Evolutionary conservation across 2,888 invertebrate species (phyloP), one percentile per base, ranked within the genome.

Genomic region (Oligia strigilis): DNA sequence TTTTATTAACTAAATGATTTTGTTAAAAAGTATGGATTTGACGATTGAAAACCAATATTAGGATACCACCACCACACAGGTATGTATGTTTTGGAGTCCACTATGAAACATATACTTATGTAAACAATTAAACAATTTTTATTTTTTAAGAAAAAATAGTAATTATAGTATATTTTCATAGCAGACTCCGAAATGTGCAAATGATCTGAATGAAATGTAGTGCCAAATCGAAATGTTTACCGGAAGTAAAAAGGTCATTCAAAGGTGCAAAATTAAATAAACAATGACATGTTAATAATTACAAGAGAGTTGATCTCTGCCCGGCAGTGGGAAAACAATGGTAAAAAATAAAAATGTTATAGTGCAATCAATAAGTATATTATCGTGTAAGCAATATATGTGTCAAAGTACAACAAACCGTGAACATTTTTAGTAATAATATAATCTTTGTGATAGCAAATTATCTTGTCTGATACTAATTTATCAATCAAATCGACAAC

Each of bases 211-310:
- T 67, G 58, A 78, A 78, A 78, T 77, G 19, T 80, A 87, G 83
- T 87, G 87, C 69, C 87, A 87, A 87, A 85, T 83, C 80, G 78
- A 82, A 82, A 75, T 43, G 13, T 65, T 13, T 40, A 67, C 64
- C 58, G 23, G 67, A 60, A 78, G 19, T 66, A 77, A 60, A 66
- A 73, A 85, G 43, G n/a, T 43, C 11, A 23, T 52, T 81, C 17
- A 29, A 72, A 80, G 29, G 78, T 78, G 81, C 75, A 86, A 73
- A 77, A 75, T 77, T 70, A 75, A 36, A 78, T 9, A 65, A 14
- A n/a, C 5, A n/a, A 72, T 62, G 36, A 65, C 29, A 9, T 14
- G 5, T 67, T 19, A 14, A 40, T 23, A 67, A 75, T 17, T 11
- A 36, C 11, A 23, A 65, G 65, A 40, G 8, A 36, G 17, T 36